A percentile compares a stretch with the other conserved stretches of the same genome.
These are phyloP conservation scores for Euclidia mi DNA, from an alignment of 2,888 invertebrate species.

Conservation along the genomic window DNA sequence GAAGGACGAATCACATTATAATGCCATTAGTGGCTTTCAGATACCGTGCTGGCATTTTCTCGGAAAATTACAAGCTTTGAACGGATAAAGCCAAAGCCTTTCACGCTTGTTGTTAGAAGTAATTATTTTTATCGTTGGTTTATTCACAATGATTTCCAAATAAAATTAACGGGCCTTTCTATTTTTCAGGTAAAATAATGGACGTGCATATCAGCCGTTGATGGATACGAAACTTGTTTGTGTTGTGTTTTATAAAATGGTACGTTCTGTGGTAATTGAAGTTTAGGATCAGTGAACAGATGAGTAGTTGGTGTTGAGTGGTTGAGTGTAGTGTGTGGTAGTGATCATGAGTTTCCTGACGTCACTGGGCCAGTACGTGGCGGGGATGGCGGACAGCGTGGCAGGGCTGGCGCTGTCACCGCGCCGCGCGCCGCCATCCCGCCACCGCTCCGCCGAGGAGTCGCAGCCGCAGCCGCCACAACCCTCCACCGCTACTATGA, in stretches of 20 bases:
- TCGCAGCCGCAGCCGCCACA: conserved; percentile 78
- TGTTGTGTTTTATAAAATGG: conserved; percentile 14
- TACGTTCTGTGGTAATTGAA: conserved; percentile 5
- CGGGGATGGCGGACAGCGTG: conserved; percentile 95
- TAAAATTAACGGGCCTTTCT: conserved; percentile 7
- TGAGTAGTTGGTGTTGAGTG: conserved; percentile 50
- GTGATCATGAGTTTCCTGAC: conserved; percentile 95
- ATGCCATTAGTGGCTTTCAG: not conserved
- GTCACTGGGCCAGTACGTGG: conserved; percentile 96
- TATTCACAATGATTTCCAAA: too few relatives aligned
- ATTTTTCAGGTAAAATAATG: conserved; percentile 23
- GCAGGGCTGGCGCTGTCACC: conserved; percentile 94
- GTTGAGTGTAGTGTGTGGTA: conserved; percentile 55
- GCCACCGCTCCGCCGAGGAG: conserved; percentile 91
- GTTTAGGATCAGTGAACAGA: conserved; percentile 35
- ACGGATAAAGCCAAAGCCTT: too few relatives aligned
- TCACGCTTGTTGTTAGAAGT: too few relatives aligned
- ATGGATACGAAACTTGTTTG: not conserved
- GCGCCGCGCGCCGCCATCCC: conserved; percentile 92
- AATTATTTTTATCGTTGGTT: too few relatives aligned
- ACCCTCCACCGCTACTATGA: conserved; percentile 79
- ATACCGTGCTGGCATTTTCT: not conserved
- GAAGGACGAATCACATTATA: too few relatives aligned
- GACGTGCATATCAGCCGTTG: not conserved
- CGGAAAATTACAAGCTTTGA: too few relatives aligned